Percentiles rank a stretch among this genome's conserved stretches.
phyloP scores from a whole-genome alignment of 2,113 vertebrate species.

The Aegypius monachus region DNA sequence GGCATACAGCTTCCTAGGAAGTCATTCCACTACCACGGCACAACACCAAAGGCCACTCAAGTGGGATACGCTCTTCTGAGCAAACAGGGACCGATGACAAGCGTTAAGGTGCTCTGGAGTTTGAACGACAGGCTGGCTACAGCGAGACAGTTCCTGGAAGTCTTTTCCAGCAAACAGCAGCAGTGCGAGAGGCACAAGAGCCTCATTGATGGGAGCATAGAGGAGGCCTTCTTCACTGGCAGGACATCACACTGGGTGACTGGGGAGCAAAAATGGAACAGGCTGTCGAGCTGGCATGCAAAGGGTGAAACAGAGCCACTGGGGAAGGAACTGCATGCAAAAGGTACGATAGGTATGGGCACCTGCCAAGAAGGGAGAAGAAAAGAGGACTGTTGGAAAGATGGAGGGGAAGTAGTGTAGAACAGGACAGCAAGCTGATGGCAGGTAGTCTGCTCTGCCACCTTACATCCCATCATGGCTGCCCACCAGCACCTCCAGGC shows the following conservation, averaged over 20 bases:
- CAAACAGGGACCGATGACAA: rapidly evolving
- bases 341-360: rapidly evolving
- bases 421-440: not conserved
- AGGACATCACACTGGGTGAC: not conserved
- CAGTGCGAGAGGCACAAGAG: not conserved
- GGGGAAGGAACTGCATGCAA: not conserved
- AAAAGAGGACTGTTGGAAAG: not conserved
- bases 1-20: rapidly evolving
- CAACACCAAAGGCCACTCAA: not conserved
- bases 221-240: not conserved
- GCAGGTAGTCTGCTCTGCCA: not conserved
- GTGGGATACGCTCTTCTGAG: rapidly evolving
- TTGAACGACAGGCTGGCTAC: not conserved
- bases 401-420: not conserved
- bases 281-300: not conserved
- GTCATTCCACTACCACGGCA: rapidly evolving
- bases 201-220: not conserved
- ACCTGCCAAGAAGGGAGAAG: rapidly evolving
- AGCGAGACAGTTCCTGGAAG: not conserved
- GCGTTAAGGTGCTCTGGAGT: not conserved
- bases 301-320: not conserved
- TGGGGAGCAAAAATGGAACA: not conserved
- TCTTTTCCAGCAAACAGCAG: not conserved
- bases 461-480: rapidly evolving
- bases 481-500: not conserved